Evolutionary conservation across 2,113 vertebrate genomes (phyloP), one percentile per base, ranked within the genome.

Genomic region (Synchiropus splendidus): DNA sequence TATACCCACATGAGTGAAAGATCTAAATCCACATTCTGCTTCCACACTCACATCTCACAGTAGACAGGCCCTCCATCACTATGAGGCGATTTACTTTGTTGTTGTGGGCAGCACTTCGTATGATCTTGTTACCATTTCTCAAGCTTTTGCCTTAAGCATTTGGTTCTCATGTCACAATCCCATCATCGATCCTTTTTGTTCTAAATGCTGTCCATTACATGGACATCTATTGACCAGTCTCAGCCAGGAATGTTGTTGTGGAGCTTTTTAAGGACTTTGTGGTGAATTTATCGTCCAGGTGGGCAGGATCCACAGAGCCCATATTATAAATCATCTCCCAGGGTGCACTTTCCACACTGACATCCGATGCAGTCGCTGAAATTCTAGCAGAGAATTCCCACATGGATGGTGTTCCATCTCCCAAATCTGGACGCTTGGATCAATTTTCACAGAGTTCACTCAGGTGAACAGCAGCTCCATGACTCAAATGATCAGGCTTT

Each of bases 301-400:
- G 43, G 16, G 39, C 40, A 1, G 10, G 14, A 16, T 14, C 49
- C 6, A 33, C 53, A 40, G 59, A 55, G 37, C 12, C 13, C n/a
- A 56, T 0, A 17, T 18, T 51, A 55, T 58, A 55, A 70, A 61
- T 67, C 55, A 54, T 17, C 21, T 18, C 38, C 48, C 21, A 27
- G 21, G 31, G 8, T 11, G 6, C 5, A 6, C 11, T 42, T 33
- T 1, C 2, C 33, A 42, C 27, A 1, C 9, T 2, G 42, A 61
- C 27, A 64, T 36, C 41, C 10, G 48, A 61, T 14, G 32, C 42
- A 1, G 11, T 48, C 3, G 31, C 39, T 55, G 57, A 52, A 59
- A 58, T 54, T 61, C 30, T 18, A 39, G 18, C 12, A 8, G 11
- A 40, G 17, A 48, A 67, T 42, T 73, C 47, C 54, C 60, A 67